These are phyloP conservation scores for Halichoerus grypus DNA, from an alignment of 2,113 vertebrate genomes.

Conservation along the genomic window DNA sequence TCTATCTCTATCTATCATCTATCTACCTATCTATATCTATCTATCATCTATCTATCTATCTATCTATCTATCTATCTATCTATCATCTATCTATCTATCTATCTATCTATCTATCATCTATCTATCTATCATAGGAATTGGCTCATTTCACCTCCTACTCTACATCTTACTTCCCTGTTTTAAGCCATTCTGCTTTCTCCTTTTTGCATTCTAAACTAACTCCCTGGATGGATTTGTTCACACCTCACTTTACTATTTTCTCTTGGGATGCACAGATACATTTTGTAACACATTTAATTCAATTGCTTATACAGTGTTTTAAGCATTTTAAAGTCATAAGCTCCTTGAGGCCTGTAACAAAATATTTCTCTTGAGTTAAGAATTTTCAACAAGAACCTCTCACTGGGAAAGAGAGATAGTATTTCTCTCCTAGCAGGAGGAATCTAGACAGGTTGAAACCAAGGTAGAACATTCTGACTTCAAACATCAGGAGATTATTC, in stretches of 20 bases:
- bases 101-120: neutral
- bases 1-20: neutral
- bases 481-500: neutral
- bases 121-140: neutral
- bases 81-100: neutral
- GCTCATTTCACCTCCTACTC: neutral
- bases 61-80: neutral
- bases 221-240: neutral
- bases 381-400: neutral
- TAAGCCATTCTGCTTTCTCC: neutral
- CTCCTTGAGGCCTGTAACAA: neutral
- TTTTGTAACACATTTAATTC: neutral
- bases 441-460: neutral
- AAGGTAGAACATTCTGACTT: neutral
- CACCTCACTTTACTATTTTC: neutral
- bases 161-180: neutral
- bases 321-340: neutral
- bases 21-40: neutral
- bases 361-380: conserved; percentile 3
- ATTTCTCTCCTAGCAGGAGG: neutral
- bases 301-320: neutral
- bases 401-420: neutral
- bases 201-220: neutral
- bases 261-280: neutral
- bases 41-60: neutral